A percentile compares a stretch with the other conserved stretches of the same genome.
Evolutionary conservation across 2,888 invertebrate genomes (phyloP).

Genomic region (Caenorhabditis becei): DNA sequence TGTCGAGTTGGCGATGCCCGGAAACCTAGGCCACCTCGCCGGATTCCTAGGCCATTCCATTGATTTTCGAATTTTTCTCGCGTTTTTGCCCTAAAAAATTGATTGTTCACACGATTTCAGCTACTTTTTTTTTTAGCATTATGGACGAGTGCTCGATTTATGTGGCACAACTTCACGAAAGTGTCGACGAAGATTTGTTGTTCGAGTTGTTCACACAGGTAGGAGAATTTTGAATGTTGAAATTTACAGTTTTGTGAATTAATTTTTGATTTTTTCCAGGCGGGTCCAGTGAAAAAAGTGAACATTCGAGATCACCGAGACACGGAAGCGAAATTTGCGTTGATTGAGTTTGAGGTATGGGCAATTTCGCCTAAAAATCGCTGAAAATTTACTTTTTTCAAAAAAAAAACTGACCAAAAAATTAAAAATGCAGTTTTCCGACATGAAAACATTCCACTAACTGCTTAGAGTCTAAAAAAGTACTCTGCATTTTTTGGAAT

Average conservation of each 20-base stretch:
- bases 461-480: too few relatives aligned
- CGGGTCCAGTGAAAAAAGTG: constrained; percentile 68
- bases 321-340: constrained; percentile 61
- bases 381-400: too few relatives aligned
- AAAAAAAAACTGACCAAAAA: too few relatives aligned
- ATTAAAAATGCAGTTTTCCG: too few relatives aligned
- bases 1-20: constrained; percentile 8
- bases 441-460: too few relatives aligned
- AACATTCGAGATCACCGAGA: constrained; percentile 52
- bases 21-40: not conserved
- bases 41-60: constrained; percentile 4
- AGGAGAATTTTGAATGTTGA: not conserved
- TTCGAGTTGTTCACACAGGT: constrained; percentile 75
- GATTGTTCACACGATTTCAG: too few relatives aligned
- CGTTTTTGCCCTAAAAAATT: not conserved
- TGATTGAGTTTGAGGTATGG: constrained; percentile 70
- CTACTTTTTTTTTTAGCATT: too few relatives aligned
- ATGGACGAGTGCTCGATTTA: constrained; percentile 65
- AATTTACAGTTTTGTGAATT: too few relatives aligned
- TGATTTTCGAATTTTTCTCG: constrained; percentile 9
- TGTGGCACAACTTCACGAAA: constrained; percentile 62
- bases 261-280: too few relatives aligned
- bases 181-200: constrained; percentile 68
- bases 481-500: too few relatives aligned
- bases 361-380: too few relatives aligned